These are phyloP conservation scores for Pelmatolapia mariae DNA, from an alignment of 2,113 vertebrate species.

Conservation along the genomic window DNA sequence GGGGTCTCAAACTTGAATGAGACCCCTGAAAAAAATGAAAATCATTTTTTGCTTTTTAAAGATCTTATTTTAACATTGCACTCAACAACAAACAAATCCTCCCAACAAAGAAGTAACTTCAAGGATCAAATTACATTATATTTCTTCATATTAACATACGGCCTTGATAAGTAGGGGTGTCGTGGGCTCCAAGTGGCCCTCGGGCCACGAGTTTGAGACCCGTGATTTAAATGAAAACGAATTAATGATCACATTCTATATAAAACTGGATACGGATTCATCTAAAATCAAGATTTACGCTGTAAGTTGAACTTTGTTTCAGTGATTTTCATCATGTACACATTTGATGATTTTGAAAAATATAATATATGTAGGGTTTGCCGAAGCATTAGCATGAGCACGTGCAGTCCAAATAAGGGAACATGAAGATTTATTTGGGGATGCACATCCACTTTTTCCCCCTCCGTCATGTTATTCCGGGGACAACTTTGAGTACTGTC, in stretches of 20 bases:
- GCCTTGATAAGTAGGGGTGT: neutral
- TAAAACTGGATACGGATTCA: fast-evolving
- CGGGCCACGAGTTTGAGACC: fast-evolving
- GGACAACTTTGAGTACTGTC: neutral
- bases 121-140: neutral
- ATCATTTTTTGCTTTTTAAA: fast-evolving
- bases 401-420: neutral
- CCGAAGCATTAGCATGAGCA: neutral
- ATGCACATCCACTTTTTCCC: neutral
- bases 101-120: fast-evolving
- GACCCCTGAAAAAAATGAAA: no score
- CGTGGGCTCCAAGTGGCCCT: neutral
- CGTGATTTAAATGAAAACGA: fast-evolving
- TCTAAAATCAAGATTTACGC: neutral
- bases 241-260: fast-evolving
- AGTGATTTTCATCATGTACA: neutral
- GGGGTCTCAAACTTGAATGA: fast-evolving
- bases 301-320: neutral
- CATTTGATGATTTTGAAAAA: neutral
- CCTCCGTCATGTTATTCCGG: constrained; percentile 1
- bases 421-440: neutral
- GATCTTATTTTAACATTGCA: neutral
- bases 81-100: neutral
- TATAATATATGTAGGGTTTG: fast-evolving
- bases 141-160: neutral